Conservation (phyloP, 2,888 invertebrate species). For the Synanthedon tipuliformis region DNA sequence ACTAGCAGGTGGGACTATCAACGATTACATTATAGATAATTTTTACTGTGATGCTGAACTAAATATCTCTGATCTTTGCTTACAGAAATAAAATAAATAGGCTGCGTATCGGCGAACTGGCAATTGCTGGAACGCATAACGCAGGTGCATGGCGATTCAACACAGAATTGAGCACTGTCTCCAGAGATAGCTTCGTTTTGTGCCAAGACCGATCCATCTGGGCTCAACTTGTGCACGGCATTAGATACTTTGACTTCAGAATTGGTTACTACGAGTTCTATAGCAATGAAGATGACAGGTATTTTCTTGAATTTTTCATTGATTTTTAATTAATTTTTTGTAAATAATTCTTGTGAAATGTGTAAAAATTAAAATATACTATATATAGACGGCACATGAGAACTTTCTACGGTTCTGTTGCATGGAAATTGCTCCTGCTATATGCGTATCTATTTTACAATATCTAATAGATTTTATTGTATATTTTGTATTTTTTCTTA, state of each 20-base stretch:
- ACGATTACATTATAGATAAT: neutral
- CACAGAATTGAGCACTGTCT: slow-evolving; percentile 52
- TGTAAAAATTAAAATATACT: too few relatives aligned
- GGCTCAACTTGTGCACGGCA: slow-evolving; percentile 86
- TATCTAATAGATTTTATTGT: too few relatives aligned
- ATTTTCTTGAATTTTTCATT: too few relatives aligned
- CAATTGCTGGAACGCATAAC: slow-evolving; percentile 66
- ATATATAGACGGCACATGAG: too few relatives aligned
- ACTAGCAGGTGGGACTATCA: neutral
- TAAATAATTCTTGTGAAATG: too few relatives aligned
- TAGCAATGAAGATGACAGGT: slow-evolving; percentile 46
- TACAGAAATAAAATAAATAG: slow-evolving; percentile 45
- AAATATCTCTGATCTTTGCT: neutral
- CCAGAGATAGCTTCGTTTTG: slow-evolving; percentile 50
- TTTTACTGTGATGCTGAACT: neutral
- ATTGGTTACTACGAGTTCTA: slow-evolving; percentile 75
- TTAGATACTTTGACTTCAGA: slow-evolving; percentile 84
- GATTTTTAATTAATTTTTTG: too few relatives aligned
- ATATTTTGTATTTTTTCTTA: too few relatives aligned
- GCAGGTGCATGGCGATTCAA: slow-evolving; percentile 65
- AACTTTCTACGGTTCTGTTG: too few relatives aligned
- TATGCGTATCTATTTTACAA: too few relatives aligned
- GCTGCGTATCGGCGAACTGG: slow-evolving; percentile 56
- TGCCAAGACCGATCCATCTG: slow-evolving; percentile 84
- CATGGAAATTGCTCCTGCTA: too few relatives aligned